Evolutionary conservation across 2,797 vertebrate species (phyloP).

Genomic region (Adelosebastes latens): DNA sequence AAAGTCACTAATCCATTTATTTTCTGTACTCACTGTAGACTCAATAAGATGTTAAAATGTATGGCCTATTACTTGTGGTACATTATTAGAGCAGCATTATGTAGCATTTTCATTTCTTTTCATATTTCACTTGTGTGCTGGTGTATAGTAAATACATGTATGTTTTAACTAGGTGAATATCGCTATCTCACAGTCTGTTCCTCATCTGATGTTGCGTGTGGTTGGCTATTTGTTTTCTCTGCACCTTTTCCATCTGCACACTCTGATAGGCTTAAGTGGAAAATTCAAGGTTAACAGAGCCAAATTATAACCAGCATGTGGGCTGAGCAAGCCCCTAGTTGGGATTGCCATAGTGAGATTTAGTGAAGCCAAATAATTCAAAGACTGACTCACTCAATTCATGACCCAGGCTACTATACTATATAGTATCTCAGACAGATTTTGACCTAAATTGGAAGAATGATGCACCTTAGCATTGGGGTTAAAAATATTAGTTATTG

Average conservation of each 20-base stretch:
- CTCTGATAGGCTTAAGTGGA: neutral
- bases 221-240: neutral
- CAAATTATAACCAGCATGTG: neutral
- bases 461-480: neutral
- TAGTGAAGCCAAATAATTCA: neutral
- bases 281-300: neutral
- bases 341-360: neutral
- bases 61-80: neutral
- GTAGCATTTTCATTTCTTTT: neutral
- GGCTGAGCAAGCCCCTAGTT: neutral
- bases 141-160: neutral
- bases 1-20: neutral
- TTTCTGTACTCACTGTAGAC: neutral
- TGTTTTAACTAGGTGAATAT: neutral
- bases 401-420: neutral
- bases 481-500: neutral
- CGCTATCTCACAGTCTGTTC: neutral
- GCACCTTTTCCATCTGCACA: neutral
- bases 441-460: neutral
- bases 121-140: neutral
- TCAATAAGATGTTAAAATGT: neutral
- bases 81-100: neutral
- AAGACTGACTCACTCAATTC: neutral
- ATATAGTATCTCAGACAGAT: neutral
- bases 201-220: neutral